Percentiles rank a stretch among this genome's conserved stretches.
phyloP scores from a whole-genome alignment of 2,888 invertebrate species.

The Macropis europaea region DNA sequence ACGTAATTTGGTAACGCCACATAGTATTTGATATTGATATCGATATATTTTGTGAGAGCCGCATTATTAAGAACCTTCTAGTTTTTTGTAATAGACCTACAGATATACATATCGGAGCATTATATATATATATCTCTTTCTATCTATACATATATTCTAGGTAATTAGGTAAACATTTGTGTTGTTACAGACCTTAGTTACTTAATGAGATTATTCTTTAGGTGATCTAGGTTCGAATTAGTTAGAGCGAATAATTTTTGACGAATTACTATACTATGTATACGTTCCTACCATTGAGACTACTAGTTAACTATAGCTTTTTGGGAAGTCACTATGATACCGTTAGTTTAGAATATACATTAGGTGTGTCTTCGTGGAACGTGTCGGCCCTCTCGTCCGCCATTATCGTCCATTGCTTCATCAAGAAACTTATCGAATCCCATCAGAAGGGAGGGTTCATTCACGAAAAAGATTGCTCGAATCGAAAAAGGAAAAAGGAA shows the following conservation, averaged over 20 bases:
- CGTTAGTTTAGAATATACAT: conserved; percentile 75
- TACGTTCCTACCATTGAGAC: conserved; percentile 74
- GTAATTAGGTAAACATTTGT: conserved; percentile 67
- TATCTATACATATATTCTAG: conserved; percentile 63
- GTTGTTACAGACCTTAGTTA: conserved; percentile 65
- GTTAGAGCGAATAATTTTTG: conserved; percentile 75
- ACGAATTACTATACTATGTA: conserved; percentile 70
- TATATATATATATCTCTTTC: conserved; percentile 65
- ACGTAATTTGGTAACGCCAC: conserved; percentile 70
- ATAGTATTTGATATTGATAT: conserved; percentile 77
- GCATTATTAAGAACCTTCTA: conserved; percentile 75
- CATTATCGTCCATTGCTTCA: neutral
- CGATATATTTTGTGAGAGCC: conserved; percentile 77
- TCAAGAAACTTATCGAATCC: neutral
- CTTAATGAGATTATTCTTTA: conserved; percentile 61
- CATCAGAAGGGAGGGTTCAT: neutral
- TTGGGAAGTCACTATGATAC: conserved; percentile 71
- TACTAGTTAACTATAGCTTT: conserved; percentile 72
- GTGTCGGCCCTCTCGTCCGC: conserved; percentile 12
- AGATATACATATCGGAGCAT: conserved; percentile 70
- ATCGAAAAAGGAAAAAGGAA: neutral
- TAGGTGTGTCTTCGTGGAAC: conserved; percentile 73
- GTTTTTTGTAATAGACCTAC: conserved; percentile 77
- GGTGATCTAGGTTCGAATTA: conserved; percentile 75
- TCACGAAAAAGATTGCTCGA: neutral